phyloP scores from a whole-genome alignment of 2,797 vertebrate species.

The Brachymystax lenok region DNA sequence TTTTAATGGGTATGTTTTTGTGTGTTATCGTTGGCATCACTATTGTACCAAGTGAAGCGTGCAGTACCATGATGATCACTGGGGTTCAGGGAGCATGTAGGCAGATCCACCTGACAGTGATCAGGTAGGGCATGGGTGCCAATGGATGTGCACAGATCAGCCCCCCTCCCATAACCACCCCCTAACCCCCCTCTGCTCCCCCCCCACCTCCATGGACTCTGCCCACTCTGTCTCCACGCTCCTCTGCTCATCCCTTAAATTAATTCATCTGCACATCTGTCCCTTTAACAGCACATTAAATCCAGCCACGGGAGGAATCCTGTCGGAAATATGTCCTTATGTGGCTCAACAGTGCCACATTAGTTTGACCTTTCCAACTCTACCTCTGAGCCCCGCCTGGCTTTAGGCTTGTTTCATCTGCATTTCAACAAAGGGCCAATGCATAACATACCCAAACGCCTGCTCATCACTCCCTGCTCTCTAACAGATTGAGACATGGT shows the following conservation, averaged over 20 bases:
- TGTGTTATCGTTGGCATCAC: background rate
- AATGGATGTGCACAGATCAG: conserved; percentile 55
- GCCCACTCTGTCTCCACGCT: conserved; percentile 76
- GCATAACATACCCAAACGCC: conserved; percentile 19
- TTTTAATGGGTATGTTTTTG: background rate
- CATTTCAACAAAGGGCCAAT: conserved; percentile 47
- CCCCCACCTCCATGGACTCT: conserved; percentile 76
- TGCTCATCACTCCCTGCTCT: conserved; percentile 19
- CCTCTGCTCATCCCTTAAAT: conserved; percentile 80
- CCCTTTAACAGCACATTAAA: conserved; percentile 82
- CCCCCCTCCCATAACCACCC: conserved; percentile 54
- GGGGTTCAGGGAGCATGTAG: conserved; percentile 19
- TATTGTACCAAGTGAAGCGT: background rate
- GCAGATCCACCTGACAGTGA: conserved; percentile 11
- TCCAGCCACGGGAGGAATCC: conserved; percentile 76
- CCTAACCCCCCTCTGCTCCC: conserved; percentile 57
- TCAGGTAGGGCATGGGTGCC: conserved; percentile 50
- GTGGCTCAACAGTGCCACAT: conserved; percentile 64
- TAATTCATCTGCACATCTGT: conserved; percentile 84
- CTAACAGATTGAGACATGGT: conserved; percentile 67
- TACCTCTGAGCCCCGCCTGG: conserved; percentile 13
- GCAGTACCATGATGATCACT: conserved; percentile 12
- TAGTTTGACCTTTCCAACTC: conserved; percentile 74
- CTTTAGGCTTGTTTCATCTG: conserved; percentile 35
- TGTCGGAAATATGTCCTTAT: conserved; percentile 73